Percentiles rank a stretch among this genome's conserved stretches.
These are phyloP conservation scores for Spizaetus ornatus DNA, from an alignment of 2,113 vertebrate genomes.

Conservation along the genomic window DNA sequence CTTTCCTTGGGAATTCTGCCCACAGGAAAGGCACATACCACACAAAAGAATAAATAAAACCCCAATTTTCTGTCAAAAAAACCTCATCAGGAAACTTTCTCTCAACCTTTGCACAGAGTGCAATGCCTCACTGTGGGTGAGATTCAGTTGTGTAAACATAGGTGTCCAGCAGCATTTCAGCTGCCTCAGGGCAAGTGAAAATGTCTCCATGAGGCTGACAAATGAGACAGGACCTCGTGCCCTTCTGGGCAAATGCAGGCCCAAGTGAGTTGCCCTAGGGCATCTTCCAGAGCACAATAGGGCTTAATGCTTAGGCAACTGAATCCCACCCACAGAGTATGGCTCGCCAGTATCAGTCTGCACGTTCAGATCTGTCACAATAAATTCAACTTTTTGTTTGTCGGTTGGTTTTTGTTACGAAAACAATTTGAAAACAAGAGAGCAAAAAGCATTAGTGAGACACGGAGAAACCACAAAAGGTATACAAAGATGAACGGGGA, in stretches of 20 bases:
- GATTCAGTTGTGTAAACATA: background rate
- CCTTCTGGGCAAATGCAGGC: background rate
- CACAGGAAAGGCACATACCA: background rate
- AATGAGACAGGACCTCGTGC: background rate
- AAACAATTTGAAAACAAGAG: background rate
- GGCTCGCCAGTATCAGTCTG: background rate
- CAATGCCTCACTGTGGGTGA: background rate
- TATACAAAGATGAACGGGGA: background rate
- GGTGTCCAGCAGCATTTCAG: background rate
- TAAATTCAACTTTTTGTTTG: background rate
- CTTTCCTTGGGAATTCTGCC: background rate
- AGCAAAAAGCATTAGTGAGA: background rate
- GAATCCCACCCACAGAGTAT: background rate
- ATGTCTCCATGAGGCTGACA: background rate
- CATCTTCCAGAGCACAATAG: background rate
- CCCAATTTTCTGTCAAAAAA: background rate
- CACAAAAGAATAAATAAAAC: background rate
- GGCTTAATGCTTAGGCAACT: background rate
- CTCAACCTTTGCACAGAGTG: background rate
- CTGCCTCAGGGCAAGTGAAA: background rate
- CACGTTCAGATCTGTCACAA: fast-evolving
- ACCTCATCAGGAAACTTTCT: background rate
- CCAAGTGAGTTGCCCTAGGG: background rate
- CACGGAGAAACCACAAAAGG: background rate
- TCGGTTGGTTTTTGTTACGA: background rate